phyloP scores from a whole-genome alignment of 1,140 invertebrate species.

The Pseudachorutes palmiensis region DNA sequence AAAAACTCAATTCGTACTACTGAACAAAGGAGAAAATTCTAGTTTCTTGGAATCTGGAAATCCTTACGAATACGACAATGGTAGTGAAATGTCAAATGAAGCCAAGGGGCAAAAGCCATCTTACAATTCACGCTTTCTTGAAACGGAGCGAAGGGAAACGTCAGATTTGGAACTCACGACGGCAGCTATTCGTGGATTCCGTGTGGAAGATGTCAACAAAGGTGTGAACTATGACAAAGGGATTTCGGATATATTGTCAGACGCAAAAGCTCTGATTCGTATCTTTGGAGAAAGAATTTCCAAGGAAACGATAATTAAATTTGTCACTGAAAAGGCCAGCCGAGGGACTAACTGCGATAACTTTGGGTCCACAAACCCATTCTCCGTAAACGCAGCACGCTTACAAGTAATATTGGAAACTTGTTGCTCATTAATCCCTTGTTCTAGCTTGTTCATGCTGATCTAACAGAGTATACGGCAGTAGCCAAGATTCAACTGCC shows the following conservation, averaged over 20 bases:
- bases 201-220: slow-evolving; percentile 33
- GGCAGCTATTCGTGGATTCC: slow-evolving; percentile 26
- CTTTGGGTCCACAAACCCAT: slow-evolving; percentile 28
- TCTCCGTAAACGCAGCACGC: slow-evolving; percentile 26
- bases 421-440: neutral
- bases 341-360: slow-evolving; percentile 35
- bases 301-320: slow-evolving; percentile 26
- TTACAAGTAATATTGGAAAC: too few relatives aligned
- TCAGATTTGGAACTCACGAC: slow-evolving; percentile 14
- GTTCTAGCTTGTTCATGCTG: neutral
- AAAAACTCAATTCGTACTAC: too few relatives aligned
- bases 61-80: too few relatives aligned
- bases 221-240: slow-evolving; percentile 29
- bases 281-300: slow-evolving; percentile 33
- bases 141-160: too few relatives aligned
- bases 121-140: neutral
- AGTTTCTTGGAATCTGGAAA: too few relatives aligned
- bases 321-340: slow-evolving; percentile 28
- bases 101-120: slow-evolving; percentile 1
- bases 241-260: slow-evolving; percentile 29
- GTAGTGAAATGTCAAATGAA: too few relatives aligned
- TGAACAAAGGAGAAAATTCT: too few relatives aligned
- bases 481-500: slow-evolving; percentile 40
- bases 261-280: slow-evolving; percentile 17
- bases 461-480: slow-evolving; percentile 13